Evolutionary conservation across 1,140 invertebrate genomes (phyloP), one percentile per base, ranked within the genome.

Genomic region (Mycetomoellerius zeteki): DNA sequence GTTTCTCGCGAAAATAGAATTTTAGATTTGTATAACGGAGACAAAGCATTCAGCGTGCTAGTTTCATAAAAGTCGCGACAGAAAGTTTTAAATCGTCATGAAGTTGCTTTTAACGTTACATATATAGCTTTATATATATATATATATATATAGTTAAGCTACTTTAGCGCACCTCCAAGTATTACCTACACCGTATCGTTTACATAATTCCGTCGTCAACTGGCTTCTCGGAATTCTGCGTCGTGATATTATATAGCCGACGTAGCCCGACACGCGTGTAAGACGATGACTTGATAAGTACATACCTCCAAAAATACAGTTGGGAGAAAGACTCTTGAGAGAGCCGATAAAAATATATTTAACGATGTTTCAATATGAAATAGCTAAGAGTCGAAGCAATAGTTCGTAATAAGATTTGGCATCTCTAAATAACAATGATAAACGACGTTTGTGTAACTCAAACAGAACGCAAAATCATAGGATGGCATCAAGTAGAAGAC

Each of bases 121-220:
- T 82, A 47, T 16, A 84, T 54, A 47, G 54, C 62, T 60, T 60
- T 21, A 21, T 82, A 47, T 16, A 84, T 54, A 47, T 60, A 73
- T 33, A 33, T 33, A 33, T 33, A 33, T 33, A 33, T 33, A 33
- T 7, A 33, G 33, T 37, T 37, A 37, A 73, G 67, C 37, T 14
- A 37, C 19, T 60, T 72, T 16, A 58, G 24, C 27, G n/a, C 24
- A 50, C 52, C 77, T 37, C 16, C 64, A 50, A 84, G 54, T 73
- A 50, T 84, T 71, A 75, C 56, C 80, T 73, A 33, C 37, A 50
- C 19, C 54, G n/a, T 75, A 60, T 84, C 52, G 54, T 84, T 84
- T 75, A 84, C 80, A 84, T 84, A 84, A 84, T 84, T 84, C 73
- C n/a, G 8, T 50, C 69, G 80, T 75, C 69, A 60, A 75, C 33